Evolutionary conservation across 2,888 invertebrate genomes (phyloP).

Genomic region (Ditula angustiorana): DNA sequence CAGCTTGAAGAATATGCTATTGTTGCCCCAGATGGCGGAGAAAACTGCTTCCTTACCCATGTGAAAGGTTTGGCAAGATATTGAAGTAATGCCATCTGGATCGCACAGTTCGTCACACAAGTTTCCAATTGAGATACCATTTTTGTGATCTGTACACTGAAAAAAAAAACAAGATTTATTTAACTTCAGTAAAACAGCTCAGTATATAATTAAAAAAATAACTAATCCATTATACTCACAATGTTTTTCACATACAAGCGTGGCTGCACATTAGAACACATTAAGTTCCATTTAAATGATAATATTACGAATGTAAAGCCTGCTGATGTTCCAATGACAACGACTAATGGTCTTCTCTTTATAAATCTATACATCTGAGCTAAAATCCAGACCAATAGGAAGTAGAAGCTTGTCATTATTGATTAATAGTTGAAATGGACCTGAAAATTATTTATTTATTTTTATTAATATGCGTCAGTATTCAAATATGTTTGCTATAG

Average conservation of each 20-base stretch:
- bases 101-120: constrained; percentile 87
- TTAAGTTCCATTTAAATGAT: constrained; percentile 79
- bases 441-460: too few relatives aligned
- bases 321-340: constrained; percentile 43
- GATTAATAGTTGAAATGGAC: neutral
- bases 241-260: constrained; percentile 83
- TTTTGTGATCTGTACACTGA: constrained; percentile 84
- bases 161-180: constrained; percentile 52
- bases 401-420: constrained; percentile 13
- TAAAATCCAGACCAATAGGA: constrained; percentile 33
- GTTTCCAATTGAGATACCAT: constrained; percentile 85
- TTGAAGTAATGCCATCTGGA: constrained; percentile 78
- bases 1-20: constrained; percentile 86
- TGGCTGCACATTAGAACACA: constrained; percentile 86
- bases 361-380: constrained; percentile 46
- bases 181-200: neutral
- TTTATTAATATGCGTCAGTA: too few relatives aligned
- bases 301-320: constrained; percentile 38
- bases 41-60: constrained; percentile 87
- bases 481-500: too few relatives aligned
- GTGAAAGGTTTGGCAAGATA: constrained; percentile 86
- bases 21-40: constrained; percentile 84
- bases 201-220: neutral
- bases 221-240: constrained; percentile 70
- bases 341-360: constrained; percentile 46